These are phyloP conservation scores for Misgurnus anguillicaudatus DNA, from an alignment of 2,113 vertebrate genomes.

Conservation along the genomic window DNA sequence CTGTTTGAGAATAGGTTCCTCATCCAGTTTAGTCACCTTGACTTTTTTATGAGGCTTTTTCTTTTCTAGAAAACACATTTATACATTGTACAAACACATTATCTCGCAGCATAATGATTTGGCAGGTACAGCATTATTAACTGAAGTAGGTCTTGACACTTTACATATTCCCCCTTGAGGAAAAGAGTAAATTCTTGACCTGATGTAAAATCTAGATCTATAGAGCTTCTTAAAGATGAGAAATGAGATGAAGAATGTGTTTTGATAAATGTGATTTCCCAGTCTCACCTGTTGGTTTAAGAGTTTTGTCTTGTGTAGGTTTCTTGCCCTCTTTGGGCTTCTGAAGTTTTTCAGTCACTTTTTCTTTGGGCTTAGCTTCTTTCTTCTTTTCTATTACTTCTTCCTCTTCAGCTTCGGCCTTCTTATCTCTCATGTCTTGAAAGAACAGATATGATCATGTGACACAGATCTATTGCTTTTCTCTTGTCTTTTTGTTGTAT, in stretches of 20 bases:
- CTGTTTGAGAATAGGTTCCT: background rate
- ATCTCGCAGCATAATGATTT: background rate
- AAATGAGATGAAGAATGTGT: background rate
- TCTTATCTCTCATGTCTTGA: constrained; percentile 59
- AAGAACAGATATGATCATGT: constrained; percentile 28
- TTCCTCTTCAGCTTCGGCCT: constrained; percentile 5
- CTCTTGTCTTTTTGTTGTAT: background rate
- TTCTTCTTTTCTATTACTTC: constrained; percentile 12
- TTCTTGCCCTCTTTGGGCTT: constrained; percentile 8
- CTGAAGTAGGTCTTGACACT: background rate
- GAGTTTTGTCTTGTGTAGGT: background rate
- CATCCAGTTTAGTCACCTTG: constrained; percentile 9
- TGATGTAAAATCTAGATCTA: background rate
- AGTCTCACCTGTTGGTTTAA: constrained; percentile 35
- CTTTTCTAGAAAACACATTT: constrained; percentile 12
- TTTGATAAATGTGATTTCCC: no score
- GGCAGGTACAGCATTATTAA: no score
- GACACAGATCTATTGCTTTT: background rate
- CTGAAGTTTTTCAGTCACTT: constrained; percentile 6
- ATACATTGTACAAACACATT: background rate
- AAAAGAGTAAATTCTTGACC: background rate
- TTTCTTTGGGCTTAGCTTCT: constrained; percentile 11
- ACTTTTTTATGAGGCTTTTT: constrained; percentile 15
- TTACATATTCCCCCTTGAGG: background rate
- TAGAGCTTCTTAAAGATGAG: background rate